Percentiles rank a stretch among this genome's conserved stretches.
phyloP scores from a whole-genome alignment of 2,888 invertebrate genomes.

The Lithophane ornitopus region DNA sequence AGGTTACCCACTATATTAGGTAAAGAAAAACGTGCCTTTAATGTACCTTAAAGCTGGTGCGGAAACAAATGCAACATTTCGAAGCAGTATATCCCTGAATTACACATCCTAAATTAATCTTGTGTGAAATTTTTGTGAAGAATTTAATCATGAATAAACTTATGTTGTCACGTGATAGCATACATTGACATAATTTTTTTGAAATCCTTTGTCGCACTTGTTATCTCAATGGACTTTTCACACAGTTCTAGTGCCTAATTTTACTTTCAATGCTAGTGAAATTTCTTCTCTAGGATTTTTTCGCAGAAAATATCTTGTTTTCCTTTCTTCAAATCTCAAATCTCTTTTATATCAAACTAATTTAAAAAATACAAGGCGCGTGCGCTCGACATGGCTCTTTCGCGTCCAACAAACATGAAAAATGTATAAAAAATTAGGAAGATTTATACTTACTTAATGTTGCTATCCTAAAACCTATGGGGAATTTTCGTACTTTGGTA shows the following conservation, averaged over 20 bases:
- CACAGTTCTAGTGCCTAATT: neutral
- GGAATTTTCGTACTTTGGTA: neutral
- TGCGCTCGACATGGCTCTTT: neutral
- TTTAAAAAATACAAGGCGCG: neutral
- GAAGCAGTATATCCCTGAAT: neutral
- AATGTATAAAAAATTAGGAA: neutral
- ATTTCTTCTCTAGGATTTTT: neutral
- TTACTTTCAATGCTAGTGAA: too few species aligned
- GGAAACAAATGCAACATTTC: neutral
- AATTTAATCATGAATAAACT: neutral
- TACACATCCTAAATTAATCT: neutral
- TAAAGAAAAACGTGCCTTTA: neutral
- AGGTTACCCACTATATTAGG: too few species aligned
- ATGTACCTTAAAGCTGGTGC: neutral
- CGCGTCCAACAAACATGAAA: neutral
- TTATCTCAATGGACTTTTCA: neutral
- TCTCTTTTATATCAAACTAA: neutral
- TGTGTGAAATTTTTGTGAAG: neutral
- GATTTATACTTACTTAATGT: neutral
- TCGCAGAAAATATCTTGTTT: neutral
- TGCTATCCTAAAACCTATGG: neutral
- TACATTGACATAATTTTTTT: conserved; percentile 2
- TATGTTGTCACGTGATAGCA: neutral
- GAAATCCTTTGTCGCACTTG: neutral
- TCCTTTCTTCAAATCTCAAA: too few species aligned